Evolutionary conservation across 2,797 vertebrate genomes (phyloP).

Genomic region (Lates japonicus): DNA sequence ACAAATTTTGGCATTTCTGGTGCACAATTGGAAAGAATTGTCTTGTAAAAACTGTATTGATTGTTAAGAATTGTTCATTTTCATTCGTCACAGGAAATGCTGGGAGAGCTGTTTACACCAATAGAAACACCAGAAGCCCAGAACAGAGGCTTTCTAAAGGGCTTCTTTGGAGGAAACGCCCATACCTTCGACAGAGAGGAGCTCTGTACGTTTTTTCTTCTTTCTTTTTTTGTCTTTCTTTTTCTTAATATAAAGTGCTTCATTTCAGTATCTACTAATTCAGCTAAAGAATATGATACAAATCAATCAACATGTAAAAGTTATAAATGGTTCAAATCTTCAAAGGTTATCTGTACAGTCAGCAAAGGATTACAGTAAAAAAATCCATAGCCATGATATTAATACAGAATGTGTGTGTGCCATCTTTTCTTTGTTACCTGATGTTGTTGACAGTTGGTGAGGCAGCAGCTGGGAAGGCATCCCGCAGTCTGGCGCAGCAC

Average conservation of each 20-base stretch:
- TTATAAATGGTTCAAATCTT: neutral
- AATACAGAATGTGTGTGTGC: neutral
- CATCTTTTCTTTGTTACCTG: neutral
- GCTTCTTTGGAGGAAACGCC: slow-evolving; percentile 95
- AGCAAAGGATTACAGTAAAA: neutral
- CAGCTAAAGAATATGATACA: neutral
- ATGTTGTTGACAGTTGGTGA: slow-evolving; percentile 89
- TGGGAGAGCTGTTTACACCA: slow-evolving; percentile 96
- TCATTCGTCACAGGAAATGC: slow-evolving; percentile 90
- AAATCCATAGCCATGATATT: neutral
- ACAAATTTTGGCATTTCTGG: neutral
- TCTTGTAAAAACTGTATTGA: neutral
- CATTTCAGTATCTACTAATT: neutral
- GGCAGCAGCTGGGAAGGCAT: slow-evolving; percentile 95
- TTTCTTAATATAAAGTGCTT: neutral
- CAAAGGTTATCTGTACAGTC: neutral
- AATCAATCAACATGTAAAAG: neutral
- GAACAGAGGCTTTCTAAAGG: slow-evolving; percentile 98
- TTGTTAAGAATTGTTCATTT: slow-evolving; percentile 9
- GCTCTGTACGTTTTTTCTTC: slow-evolving; percentile 90
- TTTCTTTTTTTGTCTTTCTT: neutral
- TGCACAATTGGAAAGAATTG: neutral
- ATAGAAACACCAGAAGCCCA: slow-evolving; percentile 97
- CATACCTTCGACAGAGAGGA: slow-evolving; percentile 98
- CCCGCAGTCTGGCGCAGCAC: slow-evolving; percentile 95